phyloP scores from a whole-genome alignment of 2,888 invertebrate genomes.

The Pocota personata region DNA sequence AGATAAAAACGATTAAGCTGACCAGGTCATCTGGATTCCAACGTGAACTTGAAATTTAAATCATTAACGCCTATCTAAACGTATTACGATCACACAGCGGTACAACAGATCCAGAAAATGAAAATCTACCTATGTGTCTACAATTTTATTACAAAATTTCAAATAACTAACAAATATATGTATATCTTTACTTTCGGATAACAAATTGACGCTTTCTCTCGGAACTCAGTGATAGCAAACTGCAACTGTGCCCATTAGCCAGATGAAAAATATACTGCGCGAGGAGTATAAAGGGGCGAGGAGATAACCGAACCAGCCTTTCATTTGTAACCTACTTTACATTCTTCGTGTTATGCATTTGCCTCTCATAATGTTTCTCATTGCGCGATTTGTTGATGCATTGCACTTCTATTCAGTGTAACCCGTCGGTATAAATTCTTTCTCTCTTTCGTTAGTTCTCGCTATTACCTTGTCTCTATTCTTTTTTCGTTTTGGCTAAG shows the following conservation, averaged over 20 bases:
- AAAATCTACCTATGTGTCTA: not conserved
- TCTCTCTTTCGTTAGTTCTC: not conserved
- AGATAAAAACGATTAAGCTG: too few species aligned
- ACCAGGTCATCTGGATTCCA: not conserved
- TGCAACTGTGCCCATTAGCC: conserved; percentile 9
- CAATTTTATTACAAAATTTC: conserved; percentile 7
- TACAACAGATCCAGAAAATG: not conserved
- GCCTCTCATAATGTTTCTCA: conserved; percentile 21
- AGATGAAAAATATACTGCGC: not conserved
- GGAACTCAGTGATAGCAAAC: not conserved
- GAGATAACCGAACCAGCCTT: conserved; percentile 1
- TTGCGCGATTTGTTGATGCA: conserved; percentile 4
- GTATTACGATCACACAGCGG: not conserved
- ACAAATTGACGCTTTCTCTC: conserved; percentile 10
- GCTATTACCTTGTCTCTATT: not conserved
- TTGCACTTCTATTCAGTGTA: not conserved
- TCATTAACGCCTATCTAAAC: too few species aligned
- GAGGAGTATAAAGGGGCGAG: not conserved
- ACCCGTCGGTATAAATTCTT: too few species aligned
- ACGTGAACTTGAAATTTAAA: not conserved
- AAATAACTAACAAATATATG: not conserved
- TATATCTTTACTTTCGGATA: too few species aligned
- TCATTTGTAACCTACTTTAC: conserved; percentile 44
- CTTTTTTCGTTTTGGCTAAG: conserved; percentile 7
- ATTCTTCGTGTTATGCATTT: conserved; percentile 35